These are phyloP conservation scores for Pelmatolapia mariae DNA, from an alignment of 2,113 vertebrate genomes.

Conservation along the genomic window DNA sequence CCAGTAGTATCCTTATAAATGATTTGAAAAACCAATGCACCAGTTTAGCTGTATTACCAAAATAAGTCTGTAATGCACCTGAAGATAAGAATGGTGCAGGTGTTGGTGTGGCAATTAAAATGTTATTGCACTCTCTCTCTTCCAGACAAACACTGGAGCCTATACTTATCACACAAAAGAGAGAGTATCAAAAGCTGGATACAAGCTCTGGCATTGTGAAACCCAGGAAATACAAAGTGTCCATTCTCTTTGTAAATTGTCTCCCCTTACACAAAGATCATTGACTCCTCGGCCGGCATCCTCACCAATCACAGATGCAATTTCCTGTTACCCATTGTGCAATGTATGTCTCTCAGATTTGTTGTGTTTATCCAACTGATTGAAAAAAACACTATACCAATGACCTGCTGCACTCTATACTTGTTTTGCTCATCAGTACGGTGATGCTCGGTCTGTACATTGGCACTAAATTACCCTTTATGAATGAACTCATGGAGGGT, in stretches of 20 bases:
- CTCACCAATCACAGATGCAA: slow-evolving; percentile 5
- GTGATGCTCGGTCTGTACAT: not conserved
- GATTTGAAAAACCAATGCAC: not conserved
- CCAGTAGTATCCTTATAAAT: not conserved
- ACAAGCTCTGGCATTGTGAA: not conserved
- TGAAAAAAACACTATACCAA: not conserved
- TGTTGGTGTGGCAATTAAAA: not conserved
- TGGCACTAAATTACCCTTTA: not conserved
- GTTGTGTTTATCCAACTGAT: slow-evolving; percentile 2
- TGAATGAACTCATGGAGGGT: not conserved
- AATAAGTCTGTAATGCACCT: not conserved
- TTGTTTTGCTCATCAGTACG: not conserved
- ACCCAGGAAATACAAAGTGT: not conserved
- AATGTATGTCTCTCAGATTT: not conserved
- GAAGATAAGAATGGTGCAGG: not conserved
- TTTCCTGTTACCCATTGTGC: not conserved
- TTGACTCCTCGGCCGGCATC: not conserved
- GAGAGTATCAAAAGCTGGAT: not conserved
- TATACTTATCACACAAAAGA: not conserved
- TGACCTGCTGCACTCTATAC: not conserved
- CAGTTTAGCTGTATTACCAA: not conserved
- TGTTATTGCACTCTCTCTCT: not conserved
- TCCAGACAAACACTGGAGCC: not conserved
- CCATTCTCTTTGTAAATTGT: not conserved
- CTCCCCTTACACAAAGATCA: not conserved